These are phyloP conservation scores for Orthonyx spaldingii DNA, from an alignment of 2,113 vertebrate genomes.

Conservation along the genomic window DNA sequence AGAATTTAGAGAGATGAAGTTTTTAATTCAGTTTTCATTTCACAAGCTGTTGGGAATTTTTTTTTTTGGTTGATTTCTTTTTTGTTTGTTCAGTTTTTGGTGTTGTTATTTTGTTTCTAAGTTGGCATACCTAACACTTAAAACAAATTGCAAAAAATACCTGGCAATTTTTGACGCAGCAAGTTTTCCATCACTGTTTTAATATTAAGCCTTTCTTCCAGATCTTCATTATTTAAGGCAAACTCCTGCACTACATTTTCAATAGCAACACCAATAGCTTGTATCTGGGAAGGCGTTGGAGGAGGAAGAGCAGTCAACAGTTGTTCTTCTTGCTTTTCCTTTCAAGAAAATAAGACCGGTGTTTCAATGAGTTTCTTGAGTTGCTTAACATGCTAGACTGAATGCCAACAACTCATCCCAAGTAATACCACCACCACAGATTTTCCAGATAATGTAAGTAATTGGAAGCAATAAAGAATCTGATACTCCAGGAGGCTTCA, in stretches of 20 bases:
- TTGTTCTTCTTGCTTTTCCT: conserved; percentile 87
- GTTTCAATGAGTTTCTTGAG: not conserved
- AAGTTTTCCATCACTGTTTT: conserved; percentile 80
- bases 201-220: conserved; percentile 75
- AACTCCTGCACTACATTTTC: conserved; percentile 77
- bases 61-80: not conserved
- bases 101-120: not conserved
- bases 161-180: conserved; percentile 81
- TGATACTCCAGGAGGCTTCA: not conserved
- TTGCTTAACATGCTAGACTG: not conserved
- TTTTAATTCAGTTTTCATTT: not conserved
- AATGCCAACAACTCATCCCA: not conserved
- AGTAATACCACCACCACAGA: not conserved
- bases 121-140: not conserved
- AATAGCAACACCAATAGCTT: conserved; percentile 77
- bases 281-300: conserved; percentile 78
- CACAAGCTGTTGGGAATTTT: not conserved
- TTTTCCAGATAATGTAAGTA: not conserved
- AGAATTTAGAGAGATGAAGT: not conserved
- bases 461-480: not conserved
- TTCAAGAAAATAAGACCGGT: not conserved
- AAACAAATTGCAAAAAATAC: conserved; percentile 67
- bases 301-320: conserved; percentile 82
- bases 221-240: conserved; percentile 80
- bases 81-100: not conserved